Base-by-base conservation (phyloP, 2,888 invertebrate species). In the Cancer borealis region DNA sequence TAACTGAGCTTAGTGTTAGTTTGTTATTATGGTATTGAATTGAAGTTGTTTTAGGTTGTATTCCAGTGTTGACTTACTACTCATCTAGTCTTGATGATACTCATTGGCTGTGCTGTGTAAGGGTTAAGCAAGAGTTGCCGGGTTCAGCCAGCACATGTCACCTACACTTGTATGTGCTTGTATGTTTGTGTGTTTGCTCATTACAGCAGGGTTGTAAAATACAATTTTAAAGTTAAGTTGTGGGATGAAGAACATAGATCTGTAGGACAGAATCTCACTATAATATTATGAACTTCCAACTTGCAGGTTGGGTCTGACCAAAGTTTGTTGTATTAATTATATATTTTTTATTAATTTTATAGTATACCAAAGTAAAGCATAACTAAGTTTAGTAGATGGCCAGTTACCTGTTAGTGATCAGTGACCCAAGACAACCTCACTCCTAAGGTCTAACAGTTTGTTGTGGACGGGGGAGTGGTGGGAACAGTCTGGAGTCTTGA, bases 121-220 rank as follows among this genome's bases (percentile, higher is more conserved):
- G 30, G 84, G 12, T 14, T 21, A 12, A 84, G 84, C 39, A 30
- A 10, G 17, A 17, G 8, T 39, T 30, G 84, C 84, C 84, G 10
- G 47, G 91, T 8, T 21, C 60, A 54, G 12, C 60, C 91, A 54
- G 39, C 60, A 39, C 21, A 39, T 39, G 39, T 49, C 21, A 88
- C 21, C 46, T 88, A 46, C 88, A 88, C 47, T 88, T 88, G 14
- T 26, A 54, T 30, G 60, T 60, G 39, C 39, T 47, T 91, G 66
- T 91, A 54, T 91, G 66, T n/a, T 21, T 91, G 54, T 91, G 54
- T 49, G n/a, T 49, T 21, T 91, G 91, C 54, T 47, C 45, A 73
- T 6, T n/a, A 39, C 8, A 45, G 30, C 21, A 45, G 39, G 91
- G 60, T 91, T 91, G 39, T 91, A 46, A 30, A 46, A 60, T 60